Percentiles rank a stretch among this genome's conserved stretches.
Evolutionary conservation across 2,888 invertebrate genomes (phyloP).

Genomic region (Epirrita christyi): DNA sequence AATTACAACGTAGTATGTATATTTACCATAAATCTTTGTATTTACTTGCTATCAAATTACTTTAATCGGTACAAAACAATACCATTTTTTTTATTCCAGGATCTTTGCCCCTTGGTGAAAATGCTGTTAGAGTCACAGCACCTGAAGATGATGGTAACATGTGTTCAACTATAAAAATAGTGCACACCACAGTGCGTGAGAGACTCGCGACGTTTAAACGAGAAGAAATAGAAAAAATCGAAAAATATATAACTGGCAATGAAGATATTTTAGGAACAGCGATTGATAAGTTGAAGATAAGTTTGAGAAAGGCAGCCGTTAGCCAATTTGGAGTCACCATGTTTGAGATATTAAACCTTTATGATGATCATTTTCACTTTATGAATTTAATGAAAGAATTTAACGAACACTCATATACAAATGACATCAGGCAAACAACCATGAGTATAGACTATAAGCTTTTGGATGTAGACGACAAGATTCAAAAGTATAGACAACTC

Average conservation of each 20-base stretch:
- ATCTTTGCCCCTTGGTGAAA: no score
- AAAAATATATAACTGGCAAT: conserved; percentile 40
- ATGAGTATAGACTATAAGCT: conserved; percentile 21
- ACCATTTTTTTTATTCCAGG: conserved; percentile 1
- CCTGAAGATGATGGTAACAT: conserved; percentile 22
- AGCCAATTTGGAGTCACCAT: conserved; percentile 49
- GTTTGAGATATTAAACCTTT: conserved; percentile 53
- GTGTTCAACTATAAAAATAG: conserved; percentile 46
- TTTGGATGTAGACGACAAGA: conserved; percentile 32
- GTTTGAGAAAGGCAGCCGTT: conserved; percentile 41
- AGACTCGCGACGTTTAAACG: conserved; percentile 33
- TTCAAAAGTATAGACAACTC: conserved; percentile 41
- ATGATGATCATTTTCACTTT: conserved; percentile 53
- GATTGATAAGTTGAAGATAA: neutral
- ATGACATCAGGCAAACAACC: conserved; percentile 25
- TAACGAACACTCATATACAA: conserved; percentile 3
- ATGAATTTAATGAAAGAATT: conserved; percentile 13
- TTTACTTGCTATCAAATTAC: no score
- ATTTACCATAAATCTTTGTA: neutral
- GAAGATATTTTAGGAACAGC: neutral
- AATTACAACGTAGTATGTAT: conserved; percentile 11
- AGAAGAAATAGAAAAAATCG: conserved; percentile 23
- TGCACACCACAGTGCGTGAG: conserved; percentile 35
- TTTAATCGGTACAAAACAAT: no score
- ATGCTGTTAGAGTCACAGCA: neutral